Evolutionary conservation across 1,140 invertebrate genomes (phyloP), one percentile per base, ranked within the genome.

Genomic region (Listronotus bonariensis): DNA sequence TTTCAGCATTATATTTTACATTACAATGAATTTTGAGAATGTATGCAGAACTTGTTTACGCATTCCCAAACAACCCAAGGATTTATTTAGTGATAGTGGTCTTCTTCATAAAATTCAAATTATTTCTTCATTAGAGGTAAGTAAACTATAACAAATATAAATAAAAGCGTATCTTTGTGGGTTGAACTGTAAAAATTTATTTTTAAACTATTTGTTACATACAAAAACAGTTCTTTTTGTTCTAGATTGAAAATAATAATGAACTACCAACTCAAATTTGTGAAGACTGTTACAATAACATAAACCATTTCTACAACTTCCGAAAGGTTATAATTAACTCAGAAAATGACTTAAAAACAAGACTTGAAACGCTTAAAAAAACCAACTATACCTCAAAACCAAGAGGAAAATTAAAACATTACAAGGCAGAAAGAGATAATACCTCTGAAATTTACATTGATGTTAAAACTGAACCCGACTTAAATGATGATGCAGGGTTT

Each of bases 41-140:
- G 46, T 72, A 9, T 75, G 73, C 52, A 54, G 73, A 64, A 73
- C 72, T 31, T 75, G 73, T 52, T 45, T 75, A 12, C 67, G 73
- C 12, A 62, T 62, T n/a, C 65, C 67, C 3, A 41, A 67, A 51
- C 31, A 34, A 15, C 41, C 54, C 12, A 61, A 56, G 54, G 42
- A 55, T 14, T 61, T 69, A 20, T 69, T 73, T 43, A 48, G 67
- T 41, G 38, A 53, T 52, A 26, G 69, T 31, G 54, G 41, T 12
- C 51, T 73, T 18, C 31, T 69, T 3, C 41, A 57, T 9, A 73
- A 68, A 69, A 73, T 75, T n/a, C 56, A 69, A 61, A 53, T 58
- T 18, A 68, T 75, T 34, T 63, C 73, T 36, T 65, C 72, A 26
- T 51, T 74, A 42, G 52, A 72, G 64, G 73, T 75, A 58, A 54